Evolutionary conservation across 2,888 invertebrate genomes (phyloP), one percentile per base, ranked within the genome.

Genomic region (Frankliniella fusca): DNA sequence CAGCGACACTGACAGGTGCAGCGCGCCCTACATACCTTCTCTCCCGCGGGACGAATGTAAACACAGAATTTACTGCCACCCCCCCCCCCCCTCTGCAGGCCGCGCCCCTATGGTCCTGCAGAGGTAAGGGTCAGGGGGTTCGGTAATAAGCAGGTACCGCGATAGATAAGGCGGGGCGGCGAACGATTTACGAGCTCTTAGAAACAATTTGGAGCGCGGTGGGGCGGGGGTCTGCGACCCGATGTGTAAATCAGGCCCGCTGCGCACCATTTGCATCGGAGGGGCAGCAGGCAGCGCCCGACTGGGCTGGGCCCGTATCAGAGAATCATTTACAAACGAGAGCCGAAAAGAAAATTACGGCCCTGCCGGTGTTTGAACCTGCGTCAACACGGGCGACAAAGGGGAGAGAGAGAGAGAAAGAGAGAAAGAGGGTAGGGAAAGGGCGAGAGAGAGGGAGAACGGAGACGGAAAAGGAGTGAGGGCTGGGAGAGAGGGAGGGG

Each of bases 201-300:
- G 70, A 76, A 76, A 76, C 70, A 76, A 76, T 76, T 76, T 76
- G 70, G 70, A 38, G 38, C 38, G 5, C 5, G 38, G 38, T 3
- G 38, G 61, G 70, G 70, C 70, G 70, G 38, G 38, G 38, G 5
- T n/a, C 23, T 23, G 54, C 15, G 70, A n/a, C 23, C 23, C 70
- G 70, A 23, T 76, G 70, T 76, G 70, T 76, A 76, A 76, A 76
- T 76, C 70, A 76, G 70, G n/a, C 23, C 23, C 70, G 27, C 27
- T 23, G 70, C 70, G 70, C 27, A 27, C 61, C 54, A 54, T 12
- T 12, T 15, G 54, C 54, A 18, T 18, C 18, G 61, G 15, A 15
- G n/a, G 61, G n/a, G 61, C 10, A 18, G n/a, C 18, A 15, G 61
- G n/a, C 38, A 38, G 38, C 38, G 38, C 38, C 38, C n/a, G n/a